A percentile compares a stretch with the other conserved stretches of the same genome.
These are phyloP conservation scores for Corvus cornix DNA, from an alignment of 2,113 vertebrate genomes.

Conservation along the genomic window DNA sequence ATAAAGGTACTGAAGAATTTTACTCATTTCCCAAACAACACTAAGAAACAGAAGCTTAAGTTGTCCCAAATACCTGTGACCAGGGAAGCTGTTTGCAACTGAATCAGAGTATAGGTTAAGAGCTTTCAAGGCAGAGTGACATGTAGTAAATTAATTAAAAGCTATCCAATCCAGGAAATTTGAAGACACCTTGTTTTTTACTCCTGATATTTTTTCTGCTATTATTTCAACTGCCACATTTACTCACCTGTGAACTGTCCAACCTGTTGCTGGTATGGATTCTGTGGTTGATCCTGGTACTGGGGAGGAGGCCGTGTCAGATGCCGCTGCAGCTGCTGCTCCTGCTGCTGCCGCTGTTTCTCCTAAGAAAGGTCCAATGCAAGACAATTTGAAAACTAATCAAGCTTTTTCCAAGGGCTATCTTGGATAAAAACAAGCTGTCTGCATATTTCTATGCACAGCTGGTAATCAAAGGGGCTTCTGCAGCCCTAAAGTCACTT, in stretches of 20 bases:
- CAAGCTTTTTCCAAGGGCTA: neutral
- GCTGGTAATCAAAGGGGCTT: neutral
- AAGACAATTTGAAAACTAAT: neutral
- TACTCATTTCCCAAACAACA: neutral
- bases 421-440: neutral
- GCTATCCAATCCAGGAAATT: neutral
- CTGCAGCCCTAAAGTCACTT: neutral
- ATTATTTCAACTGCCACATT: neutral
- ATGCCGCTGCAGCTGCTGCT: constrained; percentile 92
- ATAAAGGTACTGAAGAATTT: neutral
- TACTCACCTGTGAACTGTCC: constrained; percentile 86
- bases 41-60: neutral
- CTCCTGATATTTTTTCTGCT: neutral
- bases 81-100: neutral
- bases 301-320: constrained; percentile 93
- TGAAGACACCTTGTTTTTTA: neutral
- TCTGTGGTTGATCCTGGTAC: constrained; percentile 93
- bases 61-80: neutral
- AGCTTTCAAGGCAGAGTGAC: neutral
- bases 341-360: constrained; percentile 89
- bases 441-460: neutral
- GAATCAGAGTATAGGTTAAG: neutral
- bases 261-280: constrained; percentile 83
- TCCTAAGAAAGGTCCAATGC: constrained; percentile 73
- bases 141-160: neutral